A percentile compares a stretch with the other conserved stretches of the same genome.
These are phyloP conservation scores for Nycticorax nycticorax DNA, from an alignment of 2,113 vertebrate genomes.

Conservation along the genomic window DNA sequence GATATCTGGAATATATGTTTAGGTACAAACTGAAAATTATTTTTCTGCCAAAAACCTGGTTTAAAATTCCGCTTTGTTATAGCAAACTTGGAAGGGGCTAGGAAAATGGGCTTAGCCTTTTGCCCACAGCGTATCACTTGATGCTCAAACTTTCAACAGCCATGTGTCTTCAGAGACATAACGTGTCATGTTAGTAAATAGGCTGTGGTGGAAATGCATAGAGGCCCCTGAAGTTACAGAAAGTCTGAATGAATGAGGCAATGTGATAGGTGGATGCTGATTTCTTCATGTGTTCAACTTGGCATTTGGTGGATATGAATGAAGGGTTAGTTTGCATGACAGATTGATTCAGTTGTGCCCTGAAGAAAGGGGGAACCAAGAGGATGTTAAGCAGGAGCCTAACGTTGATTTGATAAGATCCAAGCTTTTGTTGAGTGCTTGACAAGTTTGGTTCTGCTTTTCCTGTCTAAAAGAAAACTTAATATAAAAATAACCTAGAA, in stretches of 20 bases:
- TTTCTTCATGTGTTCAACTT: background rate
- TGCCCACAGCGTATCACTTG: background rate
- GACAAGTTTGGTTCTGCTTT: slow-evolving; percentile 30
- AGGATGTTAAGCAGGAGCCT: background rate
- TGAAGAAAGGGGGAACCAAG: background rate
- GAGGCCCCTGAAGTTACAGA: background rate
- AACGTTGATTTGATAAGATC: background rate
- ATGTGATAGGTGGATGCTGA: background rate
- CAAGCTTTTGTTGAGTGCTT: background rate
- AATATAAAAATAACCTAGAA: slow-evolving; percentile 1
- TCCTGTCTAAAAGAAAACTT: background rate
- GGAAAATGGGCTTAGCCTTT: background rate
- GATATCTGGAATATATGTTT: background rate
- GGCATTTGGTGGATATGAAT: background rate
- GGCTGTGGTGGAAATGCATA: background rate
- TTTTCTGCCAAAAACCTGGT: background rate
- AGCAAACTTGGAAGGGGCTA: background rate
- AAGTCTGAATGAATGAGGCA: background rate
- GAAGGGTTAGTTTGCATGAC: background rate
- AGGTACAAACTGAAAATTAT: background rate
- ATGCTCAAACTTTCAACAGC: background rate
- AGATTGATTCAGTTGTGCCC: background rate
- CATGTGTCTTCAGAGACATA: background rate
- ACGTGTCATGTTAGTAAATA: background rate
- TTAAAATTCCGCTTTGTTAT: background rate